Evolutionary conservation across 2,797 vertebrate species (phyloP).

Genomic region (Dicrostonyx torquatus): DNA sequence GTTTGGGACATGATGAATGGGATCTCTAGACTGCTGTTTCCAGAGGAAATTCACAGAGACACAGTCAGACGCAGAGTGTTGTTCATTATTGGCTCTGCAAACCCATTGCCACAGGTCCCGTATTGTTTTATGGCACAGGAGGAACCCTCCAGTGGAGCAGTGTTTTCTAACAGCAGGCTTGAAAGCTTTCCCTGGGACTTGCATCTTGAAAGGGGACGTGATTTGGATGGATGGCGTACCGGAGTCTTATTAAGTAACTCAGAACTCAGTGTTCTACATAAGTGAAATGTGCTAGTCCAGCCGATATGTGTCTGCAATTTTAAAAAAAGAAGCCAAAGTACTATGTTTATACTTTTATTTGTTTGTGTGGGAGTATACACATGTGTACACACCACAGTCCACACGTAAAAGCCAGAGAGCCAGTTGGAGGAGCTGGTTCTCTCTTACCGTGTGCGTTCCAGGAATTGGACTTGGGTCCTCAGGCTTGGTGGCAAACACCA

Average conservation of each 20-base stretch:
- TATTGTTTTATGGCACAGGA: not conserved
- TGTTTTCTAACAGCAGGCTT: constrained; percentile 12
- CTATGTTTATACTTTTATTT: not conserved
- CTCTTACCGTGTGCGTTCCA: no score
- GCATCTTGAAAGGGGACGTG: not conserved
- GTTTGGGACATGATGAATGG: constrained; percentile 28
- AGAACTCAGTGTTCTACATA: not conserved
- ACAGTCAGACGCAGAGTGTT: not conserved
- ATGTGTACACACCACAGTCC: not conserved
- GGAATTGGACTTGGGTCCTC: not conserved
- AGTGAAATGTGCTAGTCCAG: not conserved
- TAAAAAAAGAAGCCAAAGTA: not conserved
- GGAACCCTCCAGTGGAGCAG: not conserved
- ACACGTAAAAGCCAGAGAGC: not conserved
- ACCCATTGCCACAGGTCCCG: not conserved
- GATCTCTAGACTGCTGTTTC: constrained; percentile 29
- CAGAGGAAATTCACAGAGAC: constrained; percentile 18
- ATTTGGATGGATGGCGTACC: constrained; percentile 9
- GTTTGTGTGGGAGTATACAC: not conserved
- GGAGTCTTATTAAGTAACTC: constrained; percentile 11
- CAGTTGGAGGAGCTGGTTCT: not conserved
- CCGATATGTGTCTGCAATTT: not conserved
- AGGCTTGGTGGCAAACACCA: not conserved
- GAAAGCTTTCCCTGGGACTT: not conserved
- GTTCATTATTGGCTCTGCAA: not conserved